A percentile compares a stretch with the other conserved stretches of the same genome.
Evolutionary conservation across 2,888 invertebrate genomes (phyloP).

Genomic region (Parascotia fuliginaria): DNA sequence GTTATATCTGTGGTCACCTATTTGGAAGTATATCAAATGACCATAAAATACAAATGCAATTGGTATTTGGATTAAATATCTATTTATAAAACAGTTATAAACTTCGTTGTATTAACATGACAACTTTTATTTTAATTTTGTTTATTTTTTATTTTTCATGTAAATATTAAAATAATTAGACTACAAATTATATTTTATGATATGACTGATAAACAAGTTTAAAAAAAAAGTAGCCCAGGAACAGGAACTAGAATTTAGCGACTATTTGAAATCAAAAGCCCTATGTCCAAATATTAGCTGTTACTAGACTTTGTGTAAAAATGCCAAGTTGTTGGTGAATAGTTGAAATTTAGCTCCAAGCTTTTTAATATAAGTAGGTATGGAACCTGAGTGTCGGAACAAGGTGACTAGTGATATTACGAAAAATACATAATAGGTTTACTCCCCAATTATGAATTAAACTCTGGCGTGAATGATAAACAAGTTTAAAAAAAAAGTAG

Average conservation of each 20-base stretch:
- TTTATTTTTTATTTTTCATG: constrained; percentile 16
- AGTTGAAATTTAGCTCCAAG: no score
- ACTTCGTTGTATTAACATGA: constrained; percentile 26
- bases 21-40: constrained; percentile 34
- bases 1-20: constrained; percentile 16
- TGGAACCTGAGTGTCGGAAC: no score
- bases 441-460: no score
- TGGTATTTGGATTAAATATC: constrained; percentile 23
- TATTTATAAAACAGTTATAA: constrained; percentile 17
- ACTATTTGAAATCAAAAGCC: constrained; percentile 8
- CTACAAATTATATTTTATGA: constrained; percentile 26
- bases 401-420: no score
- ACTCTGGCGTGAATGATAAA: constrained; percentile 17
- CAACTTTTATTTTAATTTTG: constrained; percentile 11
- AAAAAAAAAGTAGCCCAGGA: constrained; percentile 15
- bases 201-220: constrained; percentile 17
- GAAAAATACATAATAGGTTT: no score
- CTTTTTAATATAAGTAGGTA: no score
- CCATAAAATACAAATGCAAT: constrained; percentile 30
- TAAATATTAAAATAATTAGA: constrained; percentile 19
- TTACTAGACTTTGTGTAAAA: no score
- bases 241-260: constrained; percentile 9
- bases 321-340: no score
- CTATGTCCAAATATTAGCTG: constrained; percentile 12
- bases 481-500: constrained; percentile 19